Evolutionary conservation across 1,140 invertebrate species (phyloP).

Genomic region (Drosophila orena): DNA sequence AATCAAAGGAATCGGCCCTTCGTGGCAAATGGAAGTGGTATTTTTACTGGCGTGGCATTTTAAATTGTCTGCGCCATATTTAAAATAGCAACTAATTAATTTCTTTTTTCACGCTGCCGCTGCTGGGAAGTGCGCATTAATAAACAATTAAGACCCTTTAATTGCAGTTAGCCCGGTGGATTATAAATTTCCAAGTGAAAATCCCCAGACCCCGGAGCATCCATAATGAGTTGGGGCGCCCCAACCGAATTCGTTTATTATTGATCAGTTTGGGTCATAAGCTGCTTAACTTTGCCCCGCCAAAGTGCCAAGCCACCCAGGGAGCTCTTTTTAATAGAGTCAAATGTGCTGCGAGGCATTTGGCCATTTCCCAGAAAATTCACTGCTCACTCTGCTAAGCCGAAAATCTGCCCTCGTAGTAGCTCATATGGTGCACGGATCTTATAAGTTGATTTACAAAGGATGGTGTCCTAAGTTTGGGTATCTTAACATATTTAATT

Average conservation of each 20-base stretch:
- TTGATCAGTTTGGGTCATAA: constrained; percentile 47
- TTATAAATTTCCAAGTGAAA: constrained; percentile 46
- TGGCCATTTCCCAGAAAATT: constrained; percentile 25
- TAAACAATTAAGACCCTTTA: constrained; percentile 78
- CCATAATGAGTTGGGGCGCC: constrained; percentile 23
- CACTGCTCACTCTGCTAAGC: constrained; percentile 33
- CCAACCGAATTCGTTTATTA: constrained; percentile 46
- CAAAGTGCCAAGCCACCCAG: constrained; percentile 1
- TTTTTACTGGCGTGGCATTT: constrained; percentile 56
- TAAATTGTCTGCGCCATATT: constrained; percentile 78
- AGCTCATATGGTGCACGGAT: constrained; percentile 10
- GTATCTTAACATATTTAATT: too few species aligned
- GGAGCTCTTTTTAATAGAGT: constrained; percentile 6
- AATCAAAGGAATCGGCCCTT: constrained; percentile 59
- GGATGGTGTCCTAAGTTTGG: background rate
- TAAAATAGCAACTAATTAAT: constrained; percentile 81
- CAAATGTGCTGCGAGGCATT: constrained; percentile 27
- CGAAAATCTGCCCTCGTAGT: constrained; percentile 7
- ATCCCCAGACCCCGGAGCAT: constrained; percentile 11
- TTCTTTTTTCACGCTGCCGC: constrained; percentile 70
- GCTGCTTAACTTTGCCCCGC: constrained; percentile 41
- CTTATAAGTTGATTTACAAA: constrained; percentile 5
- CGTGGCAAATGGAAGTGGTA: constrained; percentile 26
- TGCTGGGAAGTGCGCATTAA: constrained; percentile 73
- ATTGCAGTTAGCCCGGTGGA: constrained; percentile 56